Evolutionary conservation across 2,888 invertebrate genomes (phyloP).

Genomic region (Apamea sordens): DNA sequence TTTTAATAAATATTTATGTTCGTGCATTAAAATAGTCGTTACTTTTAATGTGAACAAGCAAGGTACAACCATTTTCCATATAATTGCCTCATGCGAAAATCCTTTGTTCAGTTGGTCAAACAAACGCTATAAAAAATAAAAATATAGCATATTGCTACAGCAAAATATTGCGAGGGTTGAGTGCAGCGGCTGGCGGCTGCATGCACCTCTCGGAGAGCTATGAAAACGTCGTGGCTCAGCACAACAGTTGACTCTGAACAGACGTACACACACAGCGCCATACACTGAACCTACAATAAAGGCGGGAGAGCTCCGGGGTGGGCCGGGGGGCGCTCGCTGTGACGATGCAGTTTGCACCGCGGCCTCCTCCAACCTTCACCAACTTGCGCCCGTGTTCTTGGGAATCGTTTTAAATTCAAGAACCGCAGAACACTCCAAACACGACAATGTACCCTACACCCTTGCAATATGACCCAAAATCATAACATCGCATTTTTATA

Average conservation of each 20-base stretch:
- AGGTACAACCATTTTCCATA: conserved; percentile 53
- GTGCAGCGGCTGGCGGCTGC: conserved; percentile 75
- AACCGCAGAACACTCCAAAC: conserved; percentile 84
- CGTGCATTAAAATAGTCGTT: conserved; percentile 44
- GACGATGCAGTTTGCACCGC: conserved; percentile 90
- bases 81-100: conserved; percentile 58
- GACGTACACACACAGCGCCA: conserved; percentile 78
- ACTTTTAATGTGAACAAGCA: conserved; percentile 53
- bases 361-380: conserved; percentile 90
- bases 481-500: conserved; percentile 76
- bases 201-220: conserved; percentile 78
- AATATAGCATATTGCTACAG: conserved; percentile 67
- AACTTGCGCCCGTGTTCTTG: conserved; percentile 90
- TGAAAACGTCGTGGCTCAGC: conserved; percentile 86
- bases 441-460: conserved; percentile 78
- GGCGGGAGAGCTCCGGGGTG: conserved; percentile 77
- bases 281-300: conserved; percentile 81
- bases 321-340: conserved; percentile 80
- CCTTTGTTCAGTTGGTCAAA: conserved; percentile 65
- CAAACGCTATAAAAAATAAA: conserved; percentile 56
- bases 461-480: conserved; percentile 78
- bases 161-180: conserved; percentile 82
- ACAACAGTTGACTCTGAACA: conserved; percentile 87
- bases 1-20: conserved; percentile 42
- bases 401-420: conserved; percentile 90